Conservation (phyloP, 2,113 vertebrate genomes). For the Acanthochromis polyacanthus region DNA sequence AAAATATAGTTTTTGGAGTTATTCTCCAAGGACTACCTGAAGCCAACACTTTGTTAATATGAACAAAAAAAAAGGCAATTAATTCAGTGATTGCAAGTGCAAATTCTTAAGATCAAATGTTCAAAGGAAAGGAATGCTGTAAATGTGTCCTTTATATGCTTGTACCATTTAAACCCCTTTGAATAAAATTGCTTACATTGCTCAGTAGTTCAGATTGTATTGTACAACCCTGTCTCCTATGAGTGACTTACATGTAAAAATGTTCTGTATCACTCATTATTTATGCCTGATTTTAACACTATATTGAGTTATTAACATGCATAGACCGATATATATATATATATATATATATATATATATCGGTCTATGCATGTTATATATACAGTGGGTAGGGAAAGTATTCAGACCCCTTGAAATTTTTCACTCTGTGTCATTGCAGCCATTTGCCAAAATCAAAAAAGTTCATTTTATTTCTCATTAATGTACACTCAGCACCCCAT, state of each 20-base stretch:
- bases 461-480: too few species aligned
- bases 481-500: too few species aligned
- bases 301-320: neutral
- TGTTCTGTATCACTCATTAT: slow-evolving; percentile 12
- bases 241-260: neutral
- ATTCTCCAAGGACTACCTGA: neutral
- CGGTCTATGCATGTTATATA: too few species aligned
- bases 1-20: neutral
- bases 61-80: neutral
- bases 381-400: too few species aligned
- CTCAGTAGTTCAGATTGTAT: neutral
- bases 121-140: neutral
- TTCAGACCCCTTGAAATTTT: too few species aligned
- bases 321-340: too few species aligned
- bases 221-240: neutral
- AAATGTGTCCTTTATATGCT: neutral
- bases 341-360: too few species aligned
- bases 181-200: neutral
- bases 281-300: neutral
- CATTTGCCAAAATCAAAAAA: too few species aligned
- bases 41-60: neutral
- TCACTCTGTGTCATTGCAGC: too few species aligned
- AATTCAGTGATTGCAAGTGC: neutral
- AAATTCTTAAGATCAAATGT: neutral
- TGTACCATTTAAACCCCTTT: neutral